Base-by-base conservation (phyloP, 2,113 vertebrate genomes). In the Chauna torquata region DNA sequence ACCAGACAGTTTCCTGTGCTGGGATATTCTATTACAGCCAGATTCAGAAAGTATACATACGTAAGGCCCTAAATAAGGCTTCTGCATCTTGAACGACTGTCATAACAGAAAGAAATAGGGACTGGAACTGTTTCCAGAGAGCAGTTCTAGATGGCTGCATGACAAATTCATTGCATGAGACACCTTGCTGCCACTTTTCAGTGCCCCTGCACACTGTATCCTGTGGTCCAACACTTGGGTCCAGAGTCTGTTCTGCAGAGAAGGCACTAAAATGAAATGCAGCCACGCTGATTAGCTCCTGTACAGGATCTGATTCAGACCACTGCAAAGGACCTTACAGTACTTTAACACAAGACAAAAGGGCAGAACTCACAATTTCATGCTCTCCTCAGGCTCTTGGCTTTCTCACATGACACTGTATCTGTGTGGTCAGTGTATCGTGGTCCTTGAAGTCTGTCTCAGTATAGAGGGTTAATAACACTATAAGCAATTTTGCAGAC, bases 131-230 rank as follows among this genome's bases (percentile, higher is more conserved):
- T 69, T 82, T 42, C 32, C 55, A 82, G 34, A 36, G 16, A 49
- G 16, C 15, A 25, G 11, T 36, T 77, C 24, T 49, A 70, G 36
- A 9, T 45, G 62, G 18, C 57, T 42, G 25, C 32, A 34, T 20
- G 30, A 49, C 1, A 4, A 77, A 65, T 65, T 23, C 22, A 12
- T 59, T 32, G 17, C 0, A 0, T 20, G 17, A 64, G 34, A 17
- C 44, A 77, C 12, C 40, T 61, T 59, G 0, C 38, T 93, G 58
- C 19, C 24, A 1, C 58, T 87, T 49, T 58, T 90, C 30, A 62
- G 42, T n/a, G 44, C 17, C 12, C 27, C 3, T 19, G 16, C 4
- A 15, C 32, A 16, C 40, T 7, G 2, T 47, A 30, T 18, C 40
- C 36, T 30, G 17, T 12, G 40, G 10, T 34, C 34, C 54, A 44